Conservation (phyloP, 2,797 vertebrate genomes). For the Cuculus canorus region DNA sequence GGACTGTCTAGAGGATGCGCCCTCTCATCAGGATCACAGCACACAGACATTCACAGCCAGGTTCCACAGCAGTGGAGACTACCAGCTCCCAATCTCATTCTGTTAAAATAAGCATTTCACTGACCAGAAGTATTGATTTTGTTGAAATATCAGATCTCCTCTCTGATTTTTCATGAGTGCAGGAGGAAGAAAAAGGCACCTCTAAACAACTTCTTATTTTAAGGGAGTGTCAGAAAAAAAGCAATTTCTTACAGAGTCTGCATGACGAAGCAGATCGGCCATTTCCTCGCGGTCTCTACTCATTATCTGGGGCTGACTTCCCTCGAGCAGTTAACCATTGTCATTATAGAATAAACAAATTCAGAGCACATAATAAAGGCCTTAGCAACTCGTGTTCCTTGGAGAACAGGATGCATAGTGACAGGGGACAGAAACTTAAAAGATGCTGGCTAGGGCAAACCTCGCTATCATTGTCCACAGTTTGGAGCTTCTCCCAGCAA, state of each 20-base stretch:
- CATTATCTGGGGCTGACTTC: background rate
- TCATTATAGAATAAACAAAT: conserved; percentile 11
- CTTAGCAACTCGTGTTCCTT: background rate
- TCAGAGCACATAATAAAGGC: background rate
- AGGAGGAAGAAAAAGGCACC: conserved; percentile 11
- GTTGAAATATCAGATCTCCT: conserved; percentile 14
- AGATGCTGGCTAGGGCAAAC: background rate
- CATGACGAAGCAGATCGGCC: conserved; percentile 20
- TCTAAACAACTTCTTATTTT: background rate
- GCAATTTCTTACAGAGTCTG: background rate
- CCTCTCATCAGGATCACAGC: background rate
- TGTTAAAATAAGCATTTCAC: conserved; percentile 17
- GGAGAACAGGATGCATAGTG: conserved; percentile 3
- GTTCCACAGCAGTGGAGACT: background rate
- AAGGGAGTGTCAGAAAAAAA: background rate
- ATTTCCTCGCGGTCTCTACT: background rate
- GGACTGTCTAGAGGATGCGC: background rate
- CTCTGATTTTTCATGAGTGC: background rate
- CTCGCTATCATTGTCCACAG: background rate
- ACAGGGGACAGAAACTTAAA: background rate
- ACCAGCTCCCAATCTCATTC: background rate
- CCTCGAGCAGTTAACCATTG: background rate
- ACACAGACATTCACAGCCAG: background rate
- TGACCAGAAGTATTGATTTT: conserved; percentile 25
- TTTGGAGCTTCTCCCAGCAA: background rate